These are phyloP conservation scores for Notospermus geniculatus DNA, from an alignment of 1,140 invertebrate genomes.

Conservation along the genomic window DNA sequence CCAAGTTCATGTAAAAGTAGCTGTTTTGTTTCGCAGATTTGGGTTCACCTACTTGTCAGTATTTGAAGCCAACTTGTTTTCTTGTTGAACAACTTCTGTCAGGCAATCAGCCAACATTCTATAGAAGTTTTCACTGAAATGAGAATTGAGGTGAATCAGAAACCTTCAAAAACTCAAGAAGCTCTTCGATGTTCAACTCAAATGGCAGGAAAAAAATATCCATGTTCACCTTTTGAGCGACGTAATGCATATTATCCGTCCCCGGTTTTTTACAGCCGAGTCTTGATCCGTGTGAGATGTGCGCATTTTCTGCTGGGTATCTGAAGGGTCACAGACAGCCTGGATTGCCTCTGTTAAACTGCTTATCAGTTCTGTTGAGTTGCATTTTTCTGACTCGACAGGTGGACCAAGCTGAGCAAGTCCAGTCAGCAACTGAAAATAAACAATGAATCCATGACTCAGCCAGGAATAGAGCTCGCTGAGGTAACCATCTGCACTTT, in stretches of 20 bases:
- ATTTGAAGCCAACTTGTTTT: constrained; percentile 71
- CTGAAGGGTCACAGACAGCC: constrained; percentile 76
- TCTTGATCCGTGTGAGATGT: constrained; percentile 62
- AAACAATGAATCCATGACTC: too few species aligned
- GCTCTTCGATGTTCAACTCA: too few species aligned
- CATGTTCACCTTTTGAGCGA: constrained; percentile 68
- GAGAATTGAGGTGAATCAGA: too few species aligned
- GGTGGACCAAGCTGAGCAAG: constrained; percentile 73
- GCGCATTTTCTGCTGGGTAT: constrained; percentile 66
- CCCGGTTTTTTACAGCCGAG: constrained; percentile 63
- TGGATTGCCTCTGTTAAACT: constrained; percentile 85
- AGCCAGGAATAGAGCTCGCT: too few species aligned
- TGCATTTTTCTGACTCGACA: constrained; percentile 34
- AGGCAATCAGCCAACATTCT: constrained; percentile 82
- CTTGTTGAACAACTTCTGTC: constrained; percentile 69
- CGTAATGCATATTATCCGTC: constrained; percentile 85
- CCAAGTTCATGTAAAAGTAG: too few species aligned
- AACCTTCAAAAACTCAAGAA: too few species aligned
- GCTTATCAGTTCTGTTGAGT: constrained; percentile 74
- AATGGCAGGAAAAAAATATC: constrained; percentile 10
- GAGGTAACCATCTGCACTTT: too few species aligned
- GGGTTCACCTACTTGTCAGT: constrained; percentile 61
- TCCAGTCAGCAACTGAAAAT: constrained; percentile 66
- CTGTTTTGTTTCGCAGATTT: neutral
- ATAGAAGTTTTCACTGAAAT: constrained; percentile 68